Evolutionary conservation across 2,113 vertebrate species (phyloP).

Genomic region (Cnemophilus loriae): DNA sequence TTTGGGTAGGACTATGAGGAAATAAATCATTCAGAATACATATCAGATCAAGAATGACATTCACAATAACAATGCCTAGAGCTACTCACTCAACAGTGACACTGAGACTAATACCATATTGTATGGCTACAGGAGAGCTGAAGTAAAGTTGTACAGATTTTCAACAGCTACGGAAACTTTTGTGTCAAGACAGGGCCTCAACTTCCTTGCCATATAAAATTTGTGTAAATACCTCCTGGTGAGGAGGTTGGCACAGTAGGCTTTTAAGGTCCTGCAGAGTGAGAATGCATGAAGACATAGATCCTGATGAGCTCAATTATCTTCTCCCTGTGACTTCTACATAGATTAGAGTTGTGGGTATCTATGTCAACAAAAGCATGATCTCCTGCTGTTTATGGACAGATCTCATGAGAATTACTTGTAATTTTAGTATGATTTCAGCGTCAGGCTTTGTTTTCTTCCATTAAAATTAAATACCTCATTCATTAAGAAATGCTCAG

Average conservation of each 20-base stretch:
- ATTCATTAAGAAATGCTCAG: background rate
- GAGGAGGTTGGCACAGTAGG: background rate
- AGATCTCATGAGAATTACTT: background rate
- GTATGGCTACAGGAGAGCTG: background rate
- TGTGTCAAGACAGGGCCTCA: background rate
- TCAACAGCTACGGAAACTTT: background rate
- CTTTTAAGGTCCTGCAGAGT: background rate
- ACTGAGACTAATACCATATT: background rate
- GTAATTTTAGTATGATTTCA: background rate
- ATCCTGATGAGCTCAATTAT: background rate
- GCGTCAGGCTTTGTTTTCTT: background rate
- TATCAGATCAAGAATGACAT: constrained; percentile 14
- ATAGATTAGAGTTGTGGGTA: background rate
- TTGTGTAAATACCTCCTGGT: background rate
- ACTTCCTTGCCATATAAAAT: background rate
- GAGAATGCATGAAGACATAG: background rate
- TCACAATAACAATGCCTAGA: background rate
- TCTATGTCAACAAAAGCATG: background rate
- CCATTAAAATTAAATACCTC: background rate
- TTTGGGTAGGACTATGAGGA: background rate
- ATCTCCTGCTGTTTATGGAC: background rate
- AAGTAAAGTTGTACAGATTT: background rate
- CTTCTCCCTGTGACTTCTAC: background rate
- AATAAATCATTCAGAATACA: constrained; percentile 2
- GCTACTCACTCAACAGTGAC: background rate